A percentile compares a stretch with the other conserved stretches of the same genome.
phyloP scores from a whole-genome alignment of 2,113 vertebrate species.

The Takifugu flavidus region DNA sequence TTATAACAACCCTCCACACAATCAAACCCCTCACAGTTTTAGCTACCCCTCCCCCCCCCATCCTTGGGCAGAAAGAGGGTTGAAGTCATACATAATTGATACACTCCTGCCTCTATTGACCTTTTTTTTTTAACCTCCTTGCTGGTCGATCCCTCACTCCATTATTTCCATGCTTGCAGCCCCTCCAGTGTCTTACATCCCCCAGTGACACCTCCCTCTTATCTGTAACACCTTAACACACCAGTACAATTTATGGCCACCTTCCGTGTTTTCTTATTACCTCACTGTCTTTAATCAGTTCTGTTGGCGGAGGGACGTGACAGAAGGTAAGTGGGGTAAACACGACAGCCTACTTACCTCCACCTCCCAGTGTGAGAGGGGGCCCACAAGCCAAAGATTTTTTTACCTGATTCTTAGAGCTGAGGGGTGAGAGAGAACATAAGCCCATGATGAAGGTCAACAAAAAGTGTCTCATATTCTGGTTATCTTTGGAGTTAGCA shows the following conservation, averaged over 20 bases:
- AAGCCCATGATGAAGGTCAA: no score
- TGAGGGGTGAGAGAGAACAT: no score
- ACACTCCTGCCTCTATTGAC: slow-evolving; percentile 65
- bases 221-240: slow-evolving; percentile 26
- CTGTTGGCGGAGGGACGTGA: slow-evolving; percentile 11
- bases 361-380: no score
- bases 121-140: slow-evolving; percentile 56
- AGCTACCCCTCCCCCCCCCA: slow-evolving; percentile 1
- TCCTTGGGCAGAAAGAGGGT: slow-evolving; percentile 41
- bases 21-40: slow-evolving; percentile 8
- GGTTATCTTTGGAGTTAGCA: no score
- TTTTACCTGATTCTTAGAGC: no score
- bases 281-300: slow-evolving; percentile 37
- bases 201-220: slow-evolving; percentile 29
- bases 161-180: slow-evolving; percentile 52
- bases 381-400: no score
- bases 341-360: no score
- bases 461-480: no score
- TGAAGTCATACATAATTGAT: slow-evolving; percentile 75
- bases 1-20: no score
- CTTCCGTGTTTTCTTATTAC: slow-evolving; percentile 13
- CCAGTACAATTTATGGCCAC: slow-evolving; percentile 28
- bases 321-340: no score
- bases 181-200: slow-evolving; percentile 21
- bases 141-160: slow-evolving; percentile 61